Evolutionary conservation across 2,797 vertebrate genomes (phyloP), one percentile per base, ranked within the genome.

Genomic region (Masticophis lateralis): DNA sequence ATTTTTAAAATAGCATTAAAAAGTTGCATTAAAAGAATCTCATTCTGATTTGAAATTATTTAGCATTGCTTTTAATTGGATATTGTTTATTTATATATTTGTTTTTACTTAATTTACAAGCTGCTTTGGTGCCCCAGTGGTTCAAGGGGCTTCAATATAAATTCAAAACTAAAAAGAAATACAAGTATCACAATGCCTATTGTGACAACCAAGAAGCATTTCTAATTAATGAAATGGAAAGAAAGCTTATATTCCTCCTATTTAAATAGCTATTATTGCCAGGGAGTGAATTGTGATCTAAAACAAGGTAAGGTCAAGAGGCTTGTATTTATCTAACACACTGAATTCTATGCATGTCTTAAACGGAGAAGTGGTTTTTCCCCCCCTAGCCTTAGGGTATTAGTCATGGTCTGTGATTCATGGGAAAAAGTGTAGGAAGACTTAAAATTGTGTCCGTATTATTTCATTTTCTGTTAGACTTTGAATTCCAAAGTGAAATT

Each of bases 371-470:
- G 95, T 98, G 97, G 97, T 25, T 56, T 27, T 97, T 92, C 0
- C 2, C 60, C 2, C 59, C 7, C 91, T 32, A 96, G 96, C 97
- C 98, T 94, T 89, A 96, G 98, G 97, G 97, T 98, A 98, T 98
- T 98, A 98, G 98, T 98, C 98, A 98, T 98, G 98, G 98, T 98
- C 97, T 96, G 92, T 95, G 97, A 97, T 97, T 97, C 97, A 97
- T 98, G 98, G 98, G 98, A 98, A 98, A 61, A 98, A 98, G 97
- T 97, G 97, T 97, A 98, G 97, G 97, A 98, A 98, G 98, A 98
- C 98, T 98, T 97, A 98, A 98, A 98, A 98, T 98, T 98, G 98
- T 98, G 97, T 97, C 97, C 97, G 98, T 98, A 98, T 98, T 98
- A 98, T 98, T 98, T 98, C 97, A 97, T 97, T 97, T 98, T 98